Base-by-base conservation (phyloP, 2,113 vertebrate genomes). In the Chitala chitala region DNA sequence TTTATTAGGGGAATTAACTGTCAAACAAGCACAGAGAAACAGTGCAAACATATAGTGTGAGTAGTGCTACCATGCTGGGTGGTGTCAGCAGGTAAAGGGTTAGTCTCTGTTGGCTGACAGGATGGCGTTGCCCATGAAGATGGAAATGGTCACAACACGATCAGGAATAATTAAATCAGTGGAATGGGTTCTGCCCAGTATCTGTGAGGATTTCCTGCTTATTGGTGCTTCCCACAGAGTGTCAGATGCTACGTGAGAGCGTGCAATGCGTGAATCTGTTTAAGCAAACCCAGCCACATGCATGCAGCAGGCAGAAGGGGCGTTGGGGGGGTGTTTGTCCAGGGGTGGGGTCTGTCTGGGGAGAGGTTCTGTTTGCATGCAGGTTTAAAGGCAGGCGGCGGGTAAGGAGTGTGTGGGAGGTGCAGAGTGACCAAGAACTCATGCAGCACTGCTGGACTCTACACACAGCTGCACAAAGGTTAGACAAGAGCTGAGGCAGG, bases 141-240 rank as follows among this genome's bases (percentile, higher is more conserved):
- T 94, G 93, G 82, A 73, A 82, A 94, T 94, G 93, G 85, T 83
- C 77, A 82, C 81, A 87, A 91, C 85, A 85, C 88, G 90, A 94
- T 92, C 6, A 36, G 59, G 92, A 84, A 24, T 65, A 55, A 76
- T 56, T 63, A 38, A 63, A 24, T 63, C 70, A n/a, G n/a, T 8
- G 26, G 63, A 22, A 10, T n/a, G 38, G 1, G n/a, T 20, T 29
- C 6, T 2, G 69, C 69, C 33, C 17, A 29, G 44, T 9, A 40
- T 13, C 20, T 1, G 29, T 54, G 73, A 71, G 17, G 22, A 22
- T 10, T 58, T 6, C 15, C 40, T n/a, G 51, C 13, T 13, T 15
- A 7, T 4, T 24, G 46, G 31, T 74, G 38, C 48, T 71, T 36
- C 42, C 63, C 22, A 42, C 9, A 66, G 56, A 29, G 51, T 31